These are phyloP conservation scores for Archips xylosteana DNA, from an alignment of 2,888 invertebrate species.

Conservation along the genomic window DNA sequence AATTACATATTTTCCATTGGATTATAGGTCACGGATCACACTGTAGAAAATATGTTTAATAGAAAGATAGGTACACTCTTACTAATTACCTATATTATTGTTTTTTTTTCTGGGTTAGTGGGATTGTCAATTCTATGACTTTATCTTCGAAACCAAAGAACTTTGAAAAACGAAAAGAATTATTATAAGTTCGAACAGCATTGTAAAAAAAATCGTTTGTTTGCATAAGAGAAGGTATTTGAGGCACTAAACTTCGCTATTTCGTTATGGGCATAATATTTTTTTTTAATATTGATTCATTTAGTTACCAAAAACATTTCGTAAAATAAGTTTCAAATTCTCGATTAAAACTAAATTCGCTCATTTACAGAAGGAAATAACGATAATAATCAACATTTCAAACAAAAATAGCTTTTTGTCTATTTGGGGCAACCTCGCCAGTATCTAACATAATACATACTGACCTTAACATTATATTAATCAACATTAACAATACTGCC, in stretches of 20 bases:
- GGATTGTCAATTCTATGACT: background rate
- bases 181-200: background rate
- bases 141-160: background rate
- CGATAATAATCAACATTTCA: too few relatives aligned
- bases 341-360: too few relatives aligned
- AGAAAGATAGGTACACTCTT: background rate
- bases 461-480: conserved; percentile 10
- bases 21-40: too few relatives aligned
- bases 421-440: background rate
- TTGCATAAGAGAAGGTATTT: too few relatives aligned
- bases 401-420: background rate
- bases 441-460: conserved; percentile 4
- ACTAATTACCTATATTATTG: background rate
- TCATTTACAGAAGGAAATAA: too few relatives aligned
- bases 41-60: too few relatives aligned
- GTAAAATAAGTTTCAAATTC: too few relatives aligned
- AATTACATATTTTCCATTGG: too few relatives aligned
- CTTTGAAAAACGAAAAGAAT: background rate
- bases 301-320: too few relatives aligned
- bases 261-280: too few relatives aligned
- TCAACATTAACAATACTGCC: background rate
- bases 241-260: too few relatives aligned
- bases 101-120: background rate
- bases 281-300: too few relatives aligned
- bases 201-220: background rate